Base-by-base conservation (phyloP, 2,797 vertebrate species). In the Coluber constrictor region DNA sequence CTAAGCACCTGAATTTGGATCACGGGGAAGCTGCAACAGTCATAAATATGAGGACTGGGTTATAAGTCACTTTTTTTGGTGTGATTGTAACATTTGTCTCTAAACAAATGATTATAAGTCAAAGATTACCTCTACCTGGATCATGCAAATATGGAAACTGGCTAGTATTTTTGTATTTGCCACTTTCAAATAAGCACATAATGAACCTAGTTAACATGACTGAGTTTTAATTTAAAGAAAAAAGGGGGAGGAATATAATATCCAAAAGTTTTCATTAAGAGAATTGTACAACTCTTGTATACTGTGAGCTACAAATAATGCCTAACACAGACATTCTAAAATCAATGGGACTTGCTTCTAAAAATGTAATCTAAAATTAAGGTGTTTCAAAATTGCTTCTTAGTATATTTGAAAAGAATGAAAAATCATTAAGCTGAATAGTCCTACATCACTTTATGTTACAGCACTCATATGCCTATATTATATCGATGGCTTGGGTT, bases 141-240 rank as follows among this genome's bases (percentile, higher is more conserved):
- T 92, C 91, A 43, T 20, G 94, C 12, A 92, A 57, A 92, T 27
- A 90, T 95, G 95, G 13, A 94, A 32, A 87, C 94, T 95, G 86
- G 92, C 94, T 95, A 95, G 94, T 96, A 96, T 93, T 93, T 70
- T 92, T 87, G 15, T 60, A 93, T 27, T 25, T 94, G 70, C 93
- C 60, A 93, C 88, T 92, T 95, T 96, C 93, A 93, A 94, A 95
- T 20, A 93, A 12, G 25, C 88, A 15, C 83, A 70, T 57, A 63
- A 54, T 32, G 55, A 87, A 74, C 29, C 32, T 92, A 43, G 37
- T 12, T 74, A 43, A 9, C 27, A 32, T 29, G 63, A 59, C 5
- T 37, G 25, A 27, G 60, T 83, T 74, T 37, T 55, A 25, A 10
- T 32, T 86, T 87, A 54, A 66, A 32, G 59, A 61, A 25, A 63